Percentiles rank a stretch among this genome's conserved stretches.
These are phyloP conservation scores for Episyrphus balteatus DNA, from an alignment of 1,140 invertebrate genomes.

Conservation along the genomic window DNA sequence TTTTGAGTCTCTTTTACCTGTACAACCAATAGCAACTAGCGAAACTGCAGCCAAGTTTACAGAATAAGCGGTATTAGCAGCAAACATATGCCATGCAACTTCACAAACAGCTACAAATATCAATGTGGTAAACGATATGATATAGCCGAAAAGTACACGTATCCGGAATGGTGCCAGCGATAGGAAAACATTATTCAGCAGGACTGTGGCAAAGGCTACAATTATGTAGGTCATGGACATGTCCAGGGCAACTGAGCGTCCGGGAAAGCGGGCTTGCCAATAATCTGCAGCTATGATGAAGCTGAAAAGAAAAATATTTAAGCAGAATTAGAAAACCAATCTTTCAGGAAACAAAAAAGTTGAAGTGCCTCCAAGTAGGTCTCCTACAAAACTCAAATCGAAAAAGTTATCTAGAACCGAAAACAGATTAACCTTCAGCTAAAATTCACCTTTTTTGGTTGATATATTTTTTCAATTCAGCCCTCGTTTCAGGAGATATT, in stretches of 20 bases:
- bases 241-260: conserved; percentile 77
- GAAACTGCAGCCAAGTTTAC: conserved; percentile 76
- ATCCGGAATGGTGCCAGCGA: conserved; percentile 71
- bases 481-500: no score
- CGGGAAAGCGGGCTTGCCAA: conserved; percentile 72
- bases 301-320: conserved; percentile 41
- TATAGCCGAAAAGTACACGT: conserved; percentile 78
- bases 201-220: conserved; percentile 73
- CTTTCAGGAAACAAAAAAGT: no score
- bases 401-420: no score
- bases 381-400: no score
- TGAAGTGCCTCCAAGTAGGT: no score
- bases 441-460: no score
- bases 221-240: conserved; percentile 85
- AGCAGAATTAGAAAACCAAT: no score
- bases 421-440: no score
- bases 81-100: conserved; percentile 72
- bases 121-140: conserved; percentile 68
- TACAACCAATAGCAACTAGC: conserved; percentile 77
- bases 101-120: conserved; percentile 74
- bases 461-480: no score
- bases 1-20: conserved; percentile 43
- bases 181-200: conserved; percentile 74
- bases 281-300: conserved; percentile 86
- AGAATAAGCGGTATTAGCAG: conserved; percentile 53